Conservation (phyloP, 37 sponge, comb jelly and placozoan genomes). For the Tethya wilhelma region DNA sequence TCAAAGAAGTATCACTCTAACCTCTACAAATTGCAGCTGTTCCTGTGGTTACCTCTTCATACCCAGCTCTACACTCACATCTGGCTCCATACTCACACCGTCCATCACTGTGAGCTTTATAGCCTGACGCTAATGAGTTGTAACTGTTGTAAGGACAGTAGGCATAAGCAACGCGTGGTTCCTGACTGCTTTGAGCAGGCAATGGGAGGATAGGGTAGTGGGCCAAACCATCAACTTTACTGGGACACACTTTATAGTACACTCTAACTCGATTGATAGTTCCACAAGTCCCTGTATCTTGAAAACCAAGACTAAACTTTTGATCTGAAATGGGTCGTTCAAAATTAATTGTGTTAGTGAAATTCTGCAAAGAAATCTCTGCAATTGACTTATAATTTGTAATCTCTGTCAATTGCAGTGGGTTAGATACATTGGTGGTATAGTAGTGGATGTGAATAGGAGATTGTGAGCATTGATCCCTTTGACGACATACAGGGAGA, state of each 20-base stretch:
- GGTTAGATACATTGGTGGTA: background rate
- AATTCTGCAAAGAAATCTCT: too few relatives aligned
- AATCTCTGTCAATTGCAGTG: too few relatives aligned
- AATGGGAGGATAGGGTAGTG: background rate
- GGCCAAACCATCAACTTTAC: background rate
- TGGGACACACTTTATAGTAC: background rate
- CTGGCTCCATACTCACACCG: too few relatives aligned
- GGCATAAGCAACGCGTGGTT: background rate
- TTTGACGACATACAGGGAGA: background rate
- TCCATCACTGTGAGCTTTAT: too few relatives aligned
- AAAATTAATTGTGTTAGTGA: too few relatives aligned
- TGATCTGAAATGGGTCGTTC: too few relatives aligned
- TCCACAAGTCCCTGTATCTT: slow-evolving; percentile 8
- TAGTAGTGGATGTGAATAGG: background rate
- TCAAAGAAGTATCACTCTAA: too few relatives aligned
- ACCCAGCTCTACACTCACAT: too few relatives aligned
- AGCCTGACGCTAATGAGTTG: too few relatives aligned
- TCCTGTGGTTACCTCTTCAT: too few relatives aligned
- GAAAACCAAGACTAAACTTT: background rate
- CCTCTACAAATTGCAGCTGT: too few relatives aligned
- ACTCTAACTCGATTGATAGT: background rate
- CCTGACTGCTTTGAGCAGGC: background rate
- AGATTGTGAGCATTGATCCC: background rate
- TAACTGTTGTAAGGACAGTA: background rate
- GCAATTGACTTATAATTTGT: too few relatives aligned